These are phyloP conservation scores for Ramphastos sulfuratus DNA, from an alignment of 2,113 vertebrate genomes.

Conservation along the genomic window DNA sequence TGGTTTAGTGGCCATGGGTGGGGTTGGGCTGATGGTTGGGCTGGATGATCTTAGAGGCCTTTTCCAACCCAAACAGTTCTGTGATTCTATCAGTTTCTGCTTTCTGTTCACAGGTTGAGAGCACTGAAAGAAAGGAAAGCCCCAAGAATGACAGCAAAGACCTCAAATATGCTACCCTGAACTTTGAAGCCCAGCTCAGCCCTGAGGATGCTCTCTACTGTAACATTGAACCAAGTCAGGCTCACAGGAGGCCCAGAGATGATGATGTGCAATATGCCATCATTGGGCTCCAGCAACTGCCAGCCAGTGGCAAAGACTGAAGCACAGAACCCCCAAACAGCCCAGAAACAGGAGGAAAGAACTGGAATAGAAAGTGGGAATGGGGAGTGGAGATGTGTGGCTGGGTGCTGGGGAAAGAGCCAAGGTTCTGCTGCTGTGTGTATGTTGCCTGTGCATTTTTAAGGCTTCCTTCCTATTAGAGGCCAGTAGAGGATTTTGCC, in stretches of 20 bases:
- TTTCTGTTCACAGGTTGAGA: neutral
- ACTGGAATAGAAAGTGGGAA: neutral
- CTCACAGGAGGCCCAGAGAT: neutral
- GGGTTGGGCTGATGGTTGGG: too few relatives aligned
- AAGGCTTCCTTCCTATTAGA: neutral
- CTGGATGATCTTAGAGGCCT: too few relatives aligned
- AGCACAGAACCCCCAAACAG: neutral
- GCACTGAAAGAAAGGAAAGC: neutral
- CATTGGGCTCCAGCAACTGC: neutral
- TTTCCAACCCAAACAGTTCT: too few relatives aligned
- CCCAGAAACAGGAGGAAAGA: neutral
- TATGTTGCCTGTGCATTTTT: neutral
- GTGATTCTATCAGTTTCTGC: neutral
- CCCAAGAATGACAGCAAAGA: neutral
- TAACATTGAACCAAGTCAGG: neutral
- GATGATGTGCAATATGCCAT: conserved; percentile 51
- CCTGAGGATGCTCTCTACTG: neutral
- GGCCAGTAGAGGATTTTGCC: neutral
- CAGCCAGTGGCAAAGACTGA: neutral
- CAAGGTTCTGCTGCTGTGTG: neutral
- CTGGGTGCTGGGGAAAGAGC: neutral
- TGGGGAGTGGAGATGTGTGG: neutral
- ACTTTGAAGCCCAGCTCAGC: neutral
- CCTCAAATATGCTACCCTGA: neutral
- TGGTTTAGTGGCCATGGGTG: too few relatives aligned